A percentile compares a stretch with the other conserved stretches of the same genome.
Conservation (phyloP, 2,888 invertebrate genomes). For the Yponomeuta plumbellus region DNA sequence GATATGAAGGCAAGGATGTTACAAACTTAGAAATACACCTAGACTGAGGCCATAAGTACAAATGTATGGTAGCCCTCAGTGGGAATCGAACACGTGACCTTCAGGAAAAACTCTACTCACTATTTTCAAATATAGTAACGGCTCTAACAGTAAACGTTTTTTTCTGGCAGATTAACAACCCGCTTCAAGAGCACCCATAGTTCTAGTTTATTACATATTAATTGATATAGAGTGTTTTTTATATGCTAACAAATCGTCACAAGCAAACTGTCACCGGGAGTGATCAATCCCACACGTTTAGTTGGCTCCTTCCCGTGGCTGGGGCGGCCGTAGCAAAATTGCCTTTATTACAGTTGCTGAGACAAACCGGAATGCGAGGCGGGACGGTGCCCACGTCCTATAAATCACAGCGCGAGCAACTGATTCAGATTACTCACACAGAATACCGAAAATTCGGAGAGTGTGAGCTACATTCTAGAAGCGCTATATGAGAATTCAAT, state of each 20-base stretch:
- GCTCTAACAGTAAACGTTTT: too few species aligned
- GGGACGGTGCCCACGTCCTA: conserved; percentile 51
- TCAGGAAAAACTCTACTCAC: too few species aligned
- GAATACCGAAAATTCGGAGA: conserved; percentile 28
- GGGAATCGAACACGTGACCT: too few species aligned
- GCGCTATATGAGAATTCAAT: conserved; percentile 22
- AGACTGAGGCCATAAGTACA: too few species aligned
- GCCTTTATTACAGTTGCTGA: conserved; percentile 53
- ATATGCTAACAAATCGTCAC: background rate
- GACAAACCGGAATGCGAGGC: conserved; percentile 47
- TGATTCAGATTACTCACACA: conserved; percentile 63
- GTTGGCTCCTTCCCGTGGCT: conserved; percentile 13
- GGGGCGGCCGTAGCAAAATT: conserved; percentile 49
- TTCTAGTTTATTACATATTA: too few species aligned
- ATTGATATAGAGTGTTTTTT: too few species aligned
- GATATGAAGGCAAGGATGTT: too few species aligned
- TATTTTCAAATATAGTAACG: too few species aligned
- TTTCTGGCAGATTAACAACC: too few species aligned
- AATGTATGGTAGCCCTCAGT: too few species aligned
- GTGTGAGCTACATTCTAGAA: conserved; percentile 21
- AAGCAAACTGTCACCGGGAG: background rate
- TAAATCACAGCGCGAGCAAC: conserved; percentile 66
- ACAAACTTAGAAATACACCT: too few species aligned
- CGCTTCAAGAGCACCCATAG: too few species aligned
- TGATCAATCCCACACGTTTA: conserved; percentile 16